Evolutionary conservation across 2,113 vertebrate species (phyloP), one percentile per base, ranked within the genome.

Genomic region (Callospermophilus lateralis): DNA sequence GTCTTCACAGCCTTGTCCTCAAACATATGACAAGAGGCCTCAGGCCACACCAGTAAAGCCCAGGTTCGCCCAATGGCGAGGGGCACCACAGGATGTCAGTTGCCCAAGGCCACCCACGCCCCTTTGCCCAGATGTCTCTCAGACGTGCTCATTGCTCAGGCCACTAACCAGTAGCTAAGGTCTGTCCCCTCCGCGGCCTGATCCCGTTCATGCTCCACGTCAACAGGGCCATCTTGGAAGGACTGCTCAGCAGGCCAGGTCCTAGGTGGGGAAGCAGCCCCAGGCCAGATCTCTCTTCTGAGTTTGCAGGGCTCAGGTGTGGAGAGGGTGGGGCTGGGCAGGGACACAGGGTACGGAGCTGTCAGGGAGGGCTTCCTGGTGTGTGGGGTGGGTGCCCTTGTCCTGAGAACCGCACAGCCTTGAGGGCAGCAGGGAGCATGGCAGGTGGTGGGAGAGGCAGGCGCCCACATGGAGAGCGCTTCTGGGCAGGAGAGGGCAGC

Each of bases 141-240:
- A 1, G 0, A 24, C 0, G 28, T 32, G n/a, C 55, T 32, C 42
- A 28, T 17, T 32, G 3, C 0, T 26, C 32, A 1, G 1, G 8
- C 8, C 34, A 4, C 15, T 2, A 11, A 26, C 26, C 92, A 1
- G 2, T 16, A 17, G 28, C 39, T 6, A 8, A n/a, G 58, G 61
- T 28, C 26, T 63, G 61, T 0, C 61, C 61, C 58, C 61, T 63
- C 61, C 55, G 0, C 9, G 11, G 39, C 42, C 13, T 28, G 24
- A 1, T 1, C 61, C 2, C 1, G 2, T 19, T 26, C 8, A 22
- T 9, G 34, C 63, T 12, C 30, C 8, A 17, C 1, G 4, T 26
- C n/a, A 1, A 28, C 61, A 63, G 61, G 9, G 61, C 24, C 55
- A 1, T 63, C 24, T 3, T 63, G 61, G 61, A 28, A 34, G 8